phyloP scores from a whole-genome alignment of 2,888 invertebrate genomes.

The Cephus rjabovi region DNA sequence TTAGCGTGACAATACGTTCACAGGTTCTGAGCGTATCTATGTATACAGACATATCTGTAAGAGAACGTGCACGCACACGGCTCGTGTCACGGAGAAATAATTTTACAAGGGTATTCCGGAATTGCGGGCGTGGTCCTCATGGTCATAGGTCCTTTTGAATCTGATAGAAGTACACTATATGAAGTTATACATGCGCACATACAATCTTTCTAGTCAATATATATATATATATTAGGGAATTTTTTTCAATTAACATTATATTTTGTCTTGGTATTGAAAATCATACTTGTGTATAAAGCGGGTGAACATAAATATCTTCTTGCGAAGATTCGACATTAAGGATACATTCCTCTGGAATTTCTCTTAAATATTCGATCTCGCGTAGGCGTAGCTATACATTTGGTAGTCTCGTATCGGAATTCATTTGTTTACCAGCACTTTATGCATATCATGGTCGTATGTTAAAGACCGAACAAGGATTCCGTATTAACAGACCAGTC shows the following conservation, averaged over 20 bases:
- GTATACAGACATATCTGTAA: not conserved
- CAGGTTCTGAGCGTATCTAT: not conserved
- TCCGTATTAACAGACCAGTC: not conserved
- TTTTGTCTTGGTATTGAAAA: not conserved
- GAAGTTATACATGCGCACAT: not conserved
- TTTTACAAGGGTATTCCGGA: conserved; percentile 26
- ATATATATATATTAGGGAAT: not conserved
- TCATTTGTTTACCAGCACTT: not conserved
- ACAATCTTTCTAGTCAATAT: too few relatives aligned
- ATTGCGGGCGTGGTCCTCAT: conserved; percentile 33
- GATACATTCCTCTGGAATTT: not conserved
- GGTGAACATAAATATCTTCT: not conserved
- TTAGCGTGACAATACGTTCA: not conserved
- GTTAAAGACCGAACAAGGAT: not conserved
- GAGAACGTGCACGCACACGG: not conserved
- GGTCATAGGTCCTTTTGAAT: conserved; percentile 36
- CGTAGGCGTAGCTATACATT: not conserved
- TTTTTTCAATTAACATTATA: not conserved
- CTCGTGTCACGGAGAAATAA: conserved; percentile 1
- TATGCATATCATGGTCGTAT: not conserved
- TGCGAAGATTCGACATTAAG: not conserved
- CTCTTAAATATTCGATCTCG: not conserved
- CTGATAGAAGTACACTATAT: not conserved
- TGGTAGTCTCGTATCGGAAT: not conserved
- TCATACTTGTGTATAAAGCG: not conserved